phyloP scores from a whole-genome alignment of 1,140 invertebrate species.

The Tribolium castaneum region DNA sequence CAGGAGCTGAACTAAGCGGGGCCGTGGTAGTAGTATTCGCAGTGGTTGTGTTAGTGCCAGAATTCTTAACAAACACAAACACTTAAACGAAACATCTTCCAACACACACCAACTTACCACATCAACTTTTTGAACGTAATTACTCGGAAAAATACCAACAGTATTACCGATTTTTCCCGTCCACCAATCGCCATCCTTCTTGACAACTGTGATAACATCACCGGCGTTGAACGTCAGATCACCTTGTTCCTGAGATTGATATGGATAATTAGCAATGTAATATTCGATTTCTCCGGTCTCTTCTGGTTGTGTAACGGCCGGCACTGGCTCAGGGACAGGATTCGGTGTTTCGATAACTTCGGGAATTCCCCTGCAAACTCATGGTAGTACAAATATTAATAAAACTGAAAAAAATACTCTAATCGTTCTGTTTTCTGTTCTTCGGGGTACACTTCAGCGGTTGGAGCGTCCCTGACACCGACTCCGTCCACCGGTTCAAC shows the following conservation, averaged over 20 bases:
- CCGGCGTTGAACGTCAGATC: conserved; percentile 93
- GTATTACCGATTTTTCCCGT: conserved; percentile 83
- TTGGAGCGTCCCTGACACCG: conserved; percentile 51
- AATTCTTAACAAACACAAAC: conserved; percentile 49
- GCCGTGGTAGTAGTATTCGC: conserved; percentile 44
- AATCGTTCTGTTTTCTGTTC: conserved; percentile 61
- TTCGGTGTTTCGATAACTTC: conserved; percentile 67
- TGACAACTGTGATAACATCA: conserved; percentile 87
- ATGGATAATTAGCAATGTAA: conserved; percentile 87
- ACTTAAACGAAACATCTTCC: neutral
- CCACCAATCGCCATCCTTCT: conserved; percentile 98
- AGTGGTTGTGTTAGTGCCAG: conserved; percentile 42
- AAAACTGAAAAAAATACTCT: conserved; percentile 57
- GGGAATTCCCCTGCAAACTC: conserved; percentile 70
- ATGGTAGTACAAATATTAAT: neutral
- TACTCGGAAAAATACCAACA: conserved; percentile 93
- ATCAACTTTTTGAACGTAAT: conserved; percentile 83
- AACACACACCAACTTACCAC: conserved; percentile 61
- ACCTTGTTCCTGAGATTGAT: conserved; percentile 87
- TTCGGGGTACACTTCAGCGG: conserved; percentile 37
- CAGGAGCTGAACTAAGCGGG: conserved; percentile 32
- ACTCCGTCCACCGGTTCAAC: conserved; percentile 81
- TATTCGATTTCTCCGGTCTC: conserved; percentile 72
- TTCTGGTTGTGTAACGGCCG: conserved; percentile 47
- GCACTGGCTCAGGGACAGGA: conserved; percentile 42